Evolutionary conservation across 1,140 invertebrate species (phyloP).

Genomic region (Dolichoris vasculosae): DNA sequence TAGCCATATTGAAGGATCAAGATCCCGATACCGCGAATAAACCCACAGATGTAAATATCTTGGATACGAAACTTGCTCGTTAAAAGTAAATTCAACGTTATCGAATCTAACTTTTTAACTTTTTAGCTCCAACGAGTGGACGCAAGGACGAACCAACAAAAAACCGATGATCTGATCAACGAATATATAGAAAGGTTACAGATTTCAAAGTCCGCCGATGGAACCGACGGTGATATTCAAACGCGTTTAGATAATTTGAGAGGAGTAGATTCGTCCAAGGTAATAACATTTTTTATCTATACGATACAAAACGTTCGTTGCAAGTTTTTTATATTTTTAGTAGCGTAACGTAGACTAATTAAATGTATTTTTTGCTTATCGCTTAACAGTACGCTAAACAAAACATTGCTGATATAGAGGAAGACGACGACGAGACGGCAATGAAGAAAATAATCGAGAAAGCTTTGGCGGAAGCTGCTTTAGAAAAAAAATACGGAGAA

Average conservation of each 20-base stretch:
- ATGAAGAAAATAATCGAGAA: conserved; percentile 66
- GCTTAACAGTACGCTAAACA: conserved; percentile 3
- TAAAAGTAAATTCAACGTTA: neutral
- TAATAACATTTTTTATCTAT: neutral
- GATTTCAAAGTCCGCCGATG: conserved; percentile 52
- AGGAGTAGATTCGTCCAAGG: conserved; percentile 59
- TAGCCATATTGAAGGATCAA: conserved; percentile 67
- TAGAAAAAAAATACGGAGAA: conserved; percentile 63
- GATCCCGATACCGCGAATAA: conserved; percentile 55
- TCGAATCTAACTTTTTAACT: conserved; percentile 4
- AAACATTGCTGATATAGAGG: conserved; percentile 49
- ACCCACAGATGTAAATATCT: conserved; percentile 56
- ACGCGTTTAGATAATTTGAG: conserved; percentile 58
- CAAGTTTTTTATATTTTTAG: neutral
- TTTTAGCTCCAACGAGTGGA: conserved; percentile 64
- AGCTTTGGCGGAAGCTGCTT: conserved; percentile 64
- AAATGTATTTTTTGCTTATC: neutral
- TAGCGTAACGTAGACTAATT: neutral
- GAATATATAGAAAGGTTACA: conserved; percentile 64
- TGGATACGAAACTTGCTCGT: neutral
- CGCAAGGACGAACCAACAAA: conserved; percentile 66
- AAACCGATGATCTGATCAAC: conserved; percentile 68
- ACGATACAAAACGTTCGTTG: neutral
- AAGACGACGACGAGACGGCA: conserved; percentile 59
- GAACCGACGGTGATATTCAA: conserved; percentile 60